Percentiles rank a stretch among this genome's conserved stretches.
phyloP scores from a whole-genome alignment of 2,797 vertebrate species.

The Champsocephalus gunnari region DNA sequence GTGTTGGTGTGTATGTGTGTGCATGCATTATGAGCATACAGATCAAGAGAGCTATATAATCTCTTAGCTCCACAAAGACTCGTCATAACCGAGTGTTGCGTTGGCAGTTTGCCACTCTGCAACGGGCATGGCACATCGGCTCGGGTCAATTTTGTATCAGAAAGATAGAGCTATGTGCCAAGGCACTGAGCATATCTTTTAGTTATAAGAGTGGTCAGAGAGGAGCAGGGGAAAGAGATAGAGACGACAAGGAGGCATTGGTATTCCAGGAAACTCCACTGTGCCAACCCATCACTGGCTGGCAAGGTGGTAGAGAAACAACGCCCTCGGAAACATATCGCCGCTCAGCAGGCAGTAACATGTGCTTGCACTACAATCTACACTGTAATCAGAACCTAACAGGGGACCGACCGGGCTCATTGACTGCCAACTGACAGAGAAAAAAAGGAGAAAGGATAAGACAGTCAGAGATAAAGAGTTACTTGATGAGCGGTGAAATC shows the following conservation, averaged over 20 bases:
- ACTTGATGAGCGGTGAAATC: slow-evolving; percentile 49
- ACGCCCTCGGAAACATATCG: slow-evolving; percentile 63
- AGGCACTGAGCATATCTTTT: slow-evolving; percentile 45
- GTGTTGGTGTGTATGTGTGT: background rate
- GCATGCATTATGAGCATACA: slow-evolving; percentile 34
- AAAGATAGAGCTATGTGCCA: slow-evolving; percentile 47
- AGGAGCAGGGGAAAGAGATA: slow-evolving; percentile 22
- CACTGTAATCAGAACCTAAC: slow-evolving; percentile 74
- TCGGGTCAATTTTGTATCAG: slow-evolving; percentile 62
- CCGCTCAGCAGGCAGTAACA: slow-evolving; percentile 71
- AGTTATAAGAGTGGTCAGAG: slow-evolving; percentile 48
- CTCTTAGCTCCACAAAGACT: slow-evolving; percentile 38
- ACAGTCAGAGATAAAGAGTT: slow-evolving; percentile 34
- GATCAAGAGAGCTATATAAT: slow-evolving; percentile 58
- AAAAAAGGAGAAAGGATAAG: slow-evolving; percentile 21
- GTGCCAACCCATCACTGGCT: slow-evolving; percentile 62
- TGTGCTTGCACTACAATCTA: slow-evolving; percentile 74
- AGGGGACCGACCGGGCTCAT: slow-evolving; percentile 49
- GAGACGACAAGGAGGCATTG: slow-evolving; percentile 47
- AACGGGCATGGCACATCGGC: slow-evolving; percentile 43
- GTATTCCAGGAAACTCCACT: slow-evolving; percentile 63
- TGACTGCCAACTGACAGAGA: slow-evolving; percentile 49
- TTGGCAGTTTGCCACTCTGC: slow-evolving; percentile 43
- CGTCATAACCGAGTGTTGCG: slow-evolving; percentile 32
- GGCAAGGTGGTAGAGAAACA: slow-evolving; percentile 61